Percentiles rank a stretch among this genome's conserved stretches.
These are phyloP conservation scores for Hemicentrotus pulcherrimus DNA, from an alignment of 35 echinoderm and acorn worm genomes.

Conservation along the genomic window DNA sequence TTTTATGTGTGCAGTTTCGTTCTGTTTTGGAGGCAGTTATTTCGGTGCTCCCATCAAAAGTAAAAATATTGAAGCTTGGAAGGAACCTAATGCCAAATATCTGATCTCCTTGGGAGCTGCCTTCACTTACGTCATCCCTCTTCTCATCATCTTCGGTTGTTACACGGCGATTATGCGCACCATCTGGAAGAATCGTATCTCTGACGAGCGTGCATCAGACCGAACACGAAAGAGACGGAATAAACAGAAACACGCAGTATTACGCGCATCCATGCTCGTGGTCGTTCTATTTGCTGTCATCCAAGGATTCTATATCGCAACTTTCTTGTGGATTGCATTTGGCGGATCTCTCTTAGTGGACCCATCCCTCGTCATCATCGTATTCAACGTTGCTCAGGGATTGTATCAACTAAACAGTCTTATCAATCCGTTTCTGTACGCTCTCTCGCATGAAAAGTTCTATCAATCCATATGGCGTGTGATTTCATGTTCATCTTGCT, in stretches of 20 bases:
- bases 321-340: slow-evolving; percentile 13
- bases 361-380: not conserved
- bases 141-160: not conserved
- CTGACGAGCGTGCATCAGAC: not conserved
- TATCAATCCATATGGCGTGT: not conserved
- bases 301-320: slow-evolving; percentile 1
- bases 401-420: slow-evolving; percentile 27
- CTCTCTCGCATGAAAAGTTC: slow-evolving; percentile 22
- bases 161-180: not conserved
- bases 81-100: slow-evolving; percentile 18
- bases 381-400: not conserved
- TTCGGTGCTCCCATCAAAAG: not conserved
- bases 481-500: not conserved
- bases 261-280: not conserved
- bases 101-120: not conserved
- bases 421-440: slow-evolving; percentile 24
- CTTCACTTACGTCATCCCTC: slow-evolving; percentile 25
- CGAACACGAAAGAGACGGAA: not conserved
- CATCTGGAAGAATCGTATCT: not conserved
- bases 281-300: not conserved
- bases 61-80: not conserved
- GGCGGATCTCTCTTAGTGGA: not conserved
- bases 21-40: not conserved
- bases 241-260: not conserved
- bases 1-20: slow-evolving; percentile 20